A percentile compares a stretch with the other conserved stretches of the same genome.
phyloP scores from a whole-genome alignment of 2,888 invertebrate genomes.

The Acanthoscelides obtectus region DNA sequence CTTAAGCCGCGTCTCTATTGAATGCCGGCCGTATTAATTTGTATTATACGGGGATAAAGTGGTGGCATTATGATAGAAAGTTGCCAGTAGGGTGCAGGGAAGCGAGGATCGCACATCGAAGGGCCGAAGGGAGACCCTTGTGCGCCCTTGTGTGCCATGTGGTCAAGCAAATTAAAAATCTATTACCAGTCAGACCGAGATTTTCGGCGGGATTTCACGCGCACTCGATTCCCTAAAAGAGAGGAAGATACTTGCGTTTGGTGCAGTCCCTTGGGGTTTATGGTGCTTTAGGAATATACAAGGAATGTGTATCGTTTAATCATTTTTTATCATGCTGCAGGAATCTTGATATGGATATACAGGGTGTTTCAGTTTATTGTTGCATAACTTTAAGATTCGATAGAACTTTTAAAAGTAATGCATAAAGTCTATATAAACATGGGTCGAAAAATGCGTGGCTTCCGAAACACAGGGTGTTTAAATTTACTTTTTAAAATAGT shows the following conservation, averaged over 20 bases:
- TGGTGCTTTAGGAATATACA: not conserved
- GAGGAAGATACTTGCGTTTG: not conserved
- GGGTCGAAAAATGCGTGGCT: no score
- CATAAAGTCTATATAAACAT: no score
- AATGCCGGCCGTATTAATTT: slow-evolving; percentile 46
- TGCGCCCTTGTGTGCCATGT: slow-evolving; percentile 43
- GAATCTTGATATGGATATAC: no score
- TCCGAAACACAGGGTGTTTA: no score
- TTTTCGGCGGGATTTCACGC: slow-evolving; percentile 28
- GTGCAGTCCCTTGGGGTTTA: not conserved
- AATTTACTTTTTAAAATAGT: no score
- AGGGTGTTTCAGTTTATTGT: no score
- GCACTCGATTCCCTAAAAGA: slow-evolving; percentile 17
- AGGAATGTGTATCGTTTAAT: not conserved
- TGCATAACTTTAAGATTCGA: no score
- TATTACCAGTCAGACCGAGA: slow-evolving; percentile 35
- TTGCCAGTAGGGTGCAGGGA: slow-evolving; percentile 34
- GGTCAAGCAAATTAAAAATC: slow-evolving; percentile 48
- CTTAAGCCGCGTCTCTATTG: slow-evolving; percentile 37
- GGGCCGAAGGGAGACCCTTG: slow-evolving; percentile 28
- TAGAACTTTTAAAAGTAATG: no score
- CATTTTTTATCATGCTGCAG: not conserved
- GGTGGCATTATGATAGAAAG: slow-evolving; percentile 44
- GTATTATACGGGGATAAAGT: slow-evolving; percentile 46
- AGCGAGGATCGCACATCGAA: slow-evolving; percentile 31